Percentiles rank a stretch among this genome's conserved stretches.
These are phyloP conservation scores for Tetragonula carbonaria DNA, from an alignment of 2,888 invertebrate species.

Conservation along the genomic window DNA sequence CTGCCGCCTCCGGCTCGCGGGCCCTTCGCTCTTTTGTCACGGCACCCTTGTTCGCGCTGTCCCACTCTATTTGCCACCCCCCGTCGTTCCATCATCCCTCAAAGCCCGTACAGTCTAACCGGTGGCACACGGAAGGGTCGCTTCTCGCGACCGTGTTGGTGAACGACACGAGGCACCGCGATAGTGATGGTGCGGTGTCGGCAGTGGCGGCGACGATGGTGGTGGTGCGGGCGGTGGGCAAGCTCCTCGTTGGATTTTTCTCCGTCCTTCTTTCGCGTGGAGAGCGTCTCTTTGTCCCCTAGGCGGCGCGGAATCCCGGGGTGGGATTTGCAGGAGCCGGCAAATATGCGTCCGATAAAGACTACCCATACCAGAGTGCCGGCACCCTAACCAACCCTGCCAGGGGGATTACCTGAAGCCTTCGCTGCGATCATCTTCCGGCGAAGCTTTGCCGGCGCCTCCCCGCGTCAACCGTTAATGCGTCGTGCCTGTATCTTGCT, in stretches of 20 bases:
- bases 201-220: not conserved
- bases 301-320: slow-evolving; percentile 61
- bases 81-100: slow-evolving; percentile 77
- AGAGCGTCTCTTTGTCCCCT: slow-evolving; percentile 48
- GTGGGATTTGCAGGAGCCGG: slow-evolving; percentile 73
- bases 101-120: slow-evolving; percentile 75
- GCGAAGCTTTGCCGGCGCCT: slow-evolving; percentile 39
- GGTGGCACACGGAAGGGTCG: slow-evolving; percentile 64
- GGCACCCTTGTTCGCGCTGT: slow-evolving; percentile 82
- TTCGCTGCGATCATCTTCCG: slow-evolving; percentile 67
- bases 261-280: slow-evolving; percentile 31
- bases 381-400: slow-evolving; percentile 45
- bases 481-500: slow-evolving; percentile 41
- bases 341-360: slow-evolving; percentile 75
- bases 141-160: slow-evolving; percentile 23
- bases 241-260: slow-evolving; percentile 57
- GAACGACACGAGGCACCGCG: slow-evolving; percentile 31
- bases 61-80: slow-evolving; percentile 80
- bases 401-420: slow-evolving; percentile 67
- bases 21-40: slow-evolving; percentile 81
- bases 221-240: slow-evolving; percentile 32
- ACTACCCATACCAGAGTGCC: slow-evolving; percentile 62
- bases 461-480: slow-evolving; percentile 44
- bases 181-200: not conserved
- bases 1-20: slow-evolving; percentile 69